Conservation (phyloP, 1,140 invertebrate species). For the Meloidogyne floridensis region DNA sequence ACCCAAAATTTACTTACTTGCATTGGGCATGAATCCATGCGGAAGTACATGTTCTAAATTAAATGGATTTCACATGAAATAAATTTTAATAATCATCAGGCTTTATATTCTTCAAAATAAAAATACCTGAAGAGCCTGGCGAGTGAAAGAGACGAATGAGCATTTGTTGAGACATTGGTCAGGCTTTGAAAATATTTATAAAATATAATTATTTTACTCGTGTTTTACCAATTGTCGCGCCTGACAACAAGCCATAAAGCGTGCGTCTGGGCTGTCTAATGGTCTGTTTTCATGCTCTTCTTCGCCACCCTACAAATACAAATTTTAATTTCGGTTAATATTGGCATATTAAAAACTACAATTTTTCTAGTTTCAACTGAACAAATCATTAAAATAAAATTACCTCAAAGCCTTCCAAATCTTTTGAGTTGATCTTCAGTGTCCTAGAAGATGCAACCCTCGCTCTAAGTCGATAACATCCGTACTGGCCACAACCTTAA, state of each 20-base stretch:
- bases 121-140: constrained; percentile 51
- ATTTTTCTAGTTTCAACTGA: constrained; percentile 12
- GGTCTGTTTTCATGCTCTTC: constrained; percentile 19
- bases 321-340: background rate
- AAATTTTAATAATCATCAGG: constrained; percentile 28
- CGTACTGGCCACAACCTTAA: constrained; percentile 50
- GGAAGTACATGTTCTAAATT: constrained; percentile 65
- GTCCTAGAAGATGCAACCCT: constrained; percentile 55
- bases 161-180: constrained; percentile 61
- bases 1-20: constrained; percentile 33
- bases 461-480: constrained; percentile 47
- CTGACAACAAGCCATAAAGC: constrained; percentile 63
- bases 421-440: constrained; percentile 41
- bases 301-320: constrained; percentile 22
- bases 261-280: constrained; percentile 56
- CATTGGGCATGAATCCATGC: constrained; percentile 59
- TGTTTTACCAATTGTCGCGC: constrained; percentile 40
- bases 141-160: constrained; percentile 58
- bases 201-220: background rate
- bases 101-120: background rate
- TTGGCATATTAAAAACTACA: background rate
- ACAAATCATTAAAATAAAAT: background rate
- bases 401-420: constrained; percentile 20
- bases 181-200: constrained; percentile 44
- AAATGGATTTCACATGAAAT: background rate